phyloP scores from a whole-genome alignment of 2,797 vertebrate species.

The Moxostoma hubbsi region DNA sequence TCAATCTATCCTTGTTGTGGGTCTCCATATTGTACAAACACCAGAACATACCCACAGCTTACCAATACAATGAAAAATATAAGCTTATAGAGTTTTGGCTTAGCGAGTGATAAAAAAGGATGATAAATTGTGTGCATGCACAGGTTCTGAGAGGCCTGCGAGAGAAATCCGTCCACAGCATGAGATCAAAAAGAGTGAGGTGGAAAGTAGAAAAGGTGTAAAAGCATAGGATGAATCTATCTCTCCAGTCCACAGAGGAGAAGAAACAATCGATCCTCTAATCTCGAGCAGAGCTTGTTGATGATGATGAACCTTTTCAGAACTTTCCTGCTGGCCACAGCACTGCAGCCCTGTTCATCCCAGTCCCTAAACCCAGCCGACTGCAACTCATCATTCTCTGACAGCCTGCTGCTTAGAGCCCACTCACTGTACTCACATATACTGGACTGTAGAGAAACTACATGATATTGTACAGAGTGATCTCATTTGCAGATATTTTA shows the following conservation, averaged over 20 bases:
- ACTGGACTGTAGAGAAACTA: constrained; percentile 7
- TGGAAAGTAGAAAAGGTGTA: constrained; percentile 28
- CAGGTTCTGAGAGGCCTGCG: constrained; percentile 20
- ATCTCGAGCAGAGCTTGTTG: constrained; percentile 44
- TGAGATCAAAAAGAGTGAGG: constrained; percentile 37
- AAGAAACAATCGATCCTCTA: constrained; percentile 45
- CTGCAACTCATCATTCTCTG: constrained; percentile 48
- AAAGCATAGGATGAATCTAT: constrained; percentile 44
- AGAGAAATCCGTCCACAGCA: constrained; percentile 39
- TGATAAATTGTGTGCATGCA: constrained; percentile 26
- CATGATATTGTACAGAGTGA: background rate
- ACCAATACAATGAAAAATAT: constrained; percentile 33
- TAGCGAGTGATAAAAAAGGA: constrained; percentile 36
- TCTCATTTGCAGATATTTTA: background rate
- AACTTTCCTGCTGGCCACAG: constrained; percentile 50
- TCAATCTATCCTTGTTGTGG: constrained; percentile 10
- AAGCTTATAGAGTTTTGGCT: constrained; percentile 21
- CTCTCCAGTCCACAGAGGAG: constrained; percentile 46
- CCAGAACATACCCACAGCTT: constrained; percentile 9
- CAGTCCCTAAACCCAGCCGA: constrained; percentile 40
- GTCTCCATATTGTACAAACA: constrained; percentile 31
- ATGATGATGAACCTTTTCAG: constrained; percentile 50
- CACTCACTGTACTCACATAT: background rate
- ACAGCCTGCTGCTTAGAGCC: constrained; percentile 25
- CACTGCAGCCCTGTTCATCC: constrained; percentile 45